Conservation (phyloP, 2,888 invertebrate species). For the Proisotoma minuta region DNA sequence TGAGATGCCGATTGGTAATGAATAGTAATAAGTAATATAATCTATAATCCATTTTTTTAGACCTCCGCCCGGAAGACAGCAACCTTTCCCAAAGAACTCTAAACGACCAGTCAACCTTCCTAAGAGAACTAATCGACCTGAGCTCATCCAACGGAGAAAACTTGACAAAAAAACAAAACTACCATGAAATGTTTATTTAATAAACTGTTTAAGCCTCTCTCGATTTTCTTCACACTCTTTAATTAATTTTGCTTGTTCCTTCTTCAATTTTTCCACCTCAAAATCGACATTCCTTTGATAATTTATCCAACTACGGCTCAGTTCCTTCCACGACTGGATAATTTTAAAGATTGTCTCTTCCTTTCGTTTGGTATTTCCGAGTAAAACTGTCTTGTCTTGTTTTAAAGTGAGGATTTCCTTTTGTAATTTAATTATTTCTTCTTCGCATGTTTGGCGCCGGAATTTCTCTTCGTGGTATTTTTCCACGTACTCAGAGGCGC, state of each 20-base stretch:
- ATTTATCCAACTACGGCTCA: conserved; percentile 42
- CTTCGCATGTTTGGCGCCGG: conserved; percentile 42
- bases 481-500: conserved; percentile 32
- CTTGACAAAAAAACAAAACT: conserved; percentile 34
- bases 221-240: conserved; percentile 26
- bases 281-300: conserved; percentile 34
- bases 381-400: conserved; percentile 35
- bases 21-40: not conserved
- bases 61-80: conserved; percentile 39
- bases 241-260: conserved; percentile 34
- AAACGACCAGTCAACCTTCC: conserved; percentile 43
- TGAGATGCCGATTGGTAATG: conserved; percentile 38
- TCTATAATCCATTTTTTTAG: conserved; percentile 38
- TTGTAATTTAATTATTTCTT: conserved; percentile 34
- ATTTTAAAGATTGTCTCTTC: conserved; percentile 35
- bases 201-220: conserved; percentile 37
- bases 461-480: conserved; percentile 43
- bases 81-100: too few species aligned
- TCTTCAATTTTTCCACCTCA: conserved; percentile 32
- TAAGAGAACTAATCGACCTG: conserved; percentile 43
- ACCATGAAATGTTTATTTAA: too few species aligned
- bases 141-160: conserved; percentile 39
- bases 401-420: conserved; percentile 34
- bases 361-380: conserved; percentile 22
- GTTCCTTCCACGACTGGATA: conserved; percentile 36